A percentile compares a stretch with the other conserved stretches of the same genome.
phyloP scores from a whole-genome alignment of 1,140 invertebrate genomes.

The Harpegnathos saltator region DNA sequence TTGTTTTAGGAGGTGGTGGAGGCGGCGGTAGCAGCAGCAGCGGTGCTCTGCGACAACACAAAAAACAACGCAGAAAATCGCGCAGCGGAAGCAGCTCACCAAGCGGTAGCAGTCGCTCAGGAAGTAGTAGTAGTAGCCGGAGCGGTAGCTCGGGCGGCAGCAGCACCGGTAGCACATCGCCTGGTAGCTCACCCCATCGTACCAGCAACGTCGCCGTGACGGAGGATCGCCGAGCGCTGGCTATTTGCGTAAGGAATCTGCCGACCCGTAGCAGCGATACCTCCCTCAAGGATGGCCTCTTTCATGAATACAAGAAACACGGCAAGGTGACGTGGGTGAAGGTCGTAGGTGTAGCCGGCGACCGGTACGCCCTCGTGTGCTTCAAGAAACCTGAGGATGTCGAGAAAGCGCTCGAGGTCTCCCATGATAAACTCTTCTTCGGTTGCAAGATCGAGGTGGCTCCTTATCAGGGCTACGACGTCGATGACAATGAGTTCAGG shows the following conservation, averaged over 20 bases:
- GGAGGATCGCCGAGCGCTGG: constrained; percentile 92
- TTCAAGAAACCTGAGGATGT: constrained; percentile 99
- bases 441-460: constrained; percentile 97
- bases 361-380: constrained; percentile 94
- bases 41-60: constrained; percentile 80
- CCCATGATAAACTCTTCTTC: constrained; percentile 98
- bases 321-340: constrained; percentile 98
- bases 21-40: constrained; percentile 71
- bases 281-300: constrained; percentile 97
- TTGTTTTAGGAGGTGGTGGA: constrained; percentile 67
- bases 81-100: constrained; percentile 85
- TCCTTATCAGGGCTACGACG: constrained; percentile 94
- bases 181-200: constrained; percentile 83
- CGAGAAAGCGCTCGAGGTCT: constrained; percentile 97
- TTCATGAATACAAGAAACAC: constrained; percentile 99
- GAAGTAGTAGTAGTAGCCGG: constrained; percentile 88
- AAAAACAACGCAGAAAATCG: constrained; percentile 84
- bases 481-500: constrained; percentile 95
- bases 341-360: constrained; percentile 92
- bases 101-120: constrained; percentile 87
- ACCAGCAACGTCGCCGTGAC: constrained; percentile 80
- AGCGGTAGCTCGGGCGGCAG: constrained; percentile 86
- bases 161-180: constrained; percentile 84
- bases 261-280: constrained; percentile 96
- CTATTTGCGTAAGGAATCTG: constrained; percentile 96